phyloP scores from a whole-genome alignment of 2,113 vertebrate genomes.

The Burhinus oedicnemus region DNA sequence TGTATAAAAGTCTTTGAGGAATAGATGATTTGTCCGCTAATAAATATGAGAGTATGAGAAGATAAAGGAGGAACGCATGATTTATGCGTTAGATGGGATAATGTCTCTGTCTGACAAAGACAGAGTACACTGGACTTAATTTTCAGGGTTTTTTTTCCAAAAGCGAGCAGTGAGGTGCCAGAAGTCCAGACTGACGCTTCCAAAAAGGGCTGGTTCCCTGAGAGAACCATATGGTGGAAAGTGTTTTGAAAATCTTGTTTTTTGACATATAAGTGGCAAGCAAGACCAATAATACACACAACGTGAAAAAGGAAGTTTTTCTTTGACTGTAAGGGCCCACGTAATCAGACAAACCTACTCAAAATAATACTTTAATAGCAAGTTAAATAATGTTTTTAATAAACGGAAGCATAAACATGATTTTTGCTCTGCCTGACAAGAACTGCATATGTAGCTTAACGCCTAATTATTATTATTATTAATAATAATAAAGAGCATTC shows the following conservation, averaged over 20 bases:
- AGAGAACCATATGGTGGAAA: not conserved
- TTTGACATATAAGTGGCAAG: not conserved
- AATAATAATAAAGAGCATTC: not conserved
- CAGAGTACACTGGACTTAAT: not conserved
- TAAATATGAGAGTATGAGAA: not conserved
- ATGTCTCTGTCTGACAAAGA: not conserved
- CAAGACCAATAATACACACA: not conserved
- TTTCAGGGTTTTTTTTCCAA: not conserved
- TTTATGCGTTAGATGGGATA: not conserved
- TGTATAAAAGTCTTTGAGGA: not conserved
- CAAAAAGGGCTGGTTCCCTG: not conserved
- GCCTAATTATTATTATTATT: not conserved
- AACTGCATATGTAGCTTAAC: not conserved
- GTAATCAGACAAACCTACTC: not conserved
- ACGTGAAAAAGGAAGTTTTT: not conserved
- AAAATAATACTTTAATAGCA: not conserved
- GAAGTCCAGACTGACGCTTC: not conserved
- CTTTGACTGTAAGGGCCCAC: accelerated
- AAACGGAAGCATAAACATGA: not conserved
- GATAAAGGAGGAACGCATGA: not conserved
- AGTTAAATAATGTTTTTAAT: not conserved
- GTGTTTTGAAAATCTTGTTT: not conserved
- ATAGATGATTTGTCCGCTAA: not conserved
- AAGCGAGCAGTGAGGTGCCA: not conserved
- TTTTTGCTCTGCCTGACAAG: not conserved